Percentiles rank a stretch among this genome's conserved stretches.
These are phyloP conservation scores for Sebastes hubbsi DNA, from an alignment of 2,797 vertebrate species.

Conservation along the genomic window DNA sequence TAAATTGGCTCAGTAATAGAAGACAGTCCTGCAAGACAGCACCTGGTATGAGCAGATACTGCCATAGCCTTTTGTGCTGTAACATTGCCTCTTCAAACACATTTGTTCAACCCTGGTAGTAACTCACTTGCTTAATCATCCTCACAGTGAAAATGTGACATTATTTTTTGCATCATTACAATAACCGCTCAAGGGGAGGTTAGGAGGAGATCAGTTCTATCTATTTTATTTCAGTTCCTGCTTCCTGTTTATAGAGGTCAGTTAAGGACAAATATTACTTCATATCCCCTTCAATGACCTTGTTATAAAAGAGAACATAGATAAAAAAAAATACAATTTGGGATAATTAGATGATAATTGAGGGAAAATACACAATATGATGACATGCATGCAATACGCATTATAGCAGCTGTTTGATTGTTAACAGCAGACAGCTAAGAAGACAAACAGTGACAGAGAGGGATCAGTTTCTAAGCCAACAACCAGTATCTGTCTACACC, in stretches of 20 bases:
- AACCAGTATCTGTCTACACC: neutral
- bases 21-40: neutral
- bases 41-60: neutral
- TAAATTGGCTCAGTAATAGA: neutral
- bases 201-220: neutral
- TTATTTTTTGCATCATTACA: neutral
- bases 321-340: conserved; percentile 44
- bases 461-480: conserved; percentile 41
- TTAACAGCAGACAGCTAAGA: conserved; percentile 34
- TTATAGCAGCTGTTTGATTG: conserved; percentile 64
- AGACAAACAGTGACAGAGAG: conserved; percentile 39
- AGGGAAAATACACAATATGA: conserved; percentile 47
- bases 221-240: neutral
- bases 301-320: conserved; percentile 15
- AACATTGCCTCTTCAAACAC: neutral
- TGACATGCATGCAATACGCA: conserved; percentile 19
- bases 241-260: neutral
- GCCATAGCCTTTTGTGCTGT: neutral
- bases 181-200: neutral
- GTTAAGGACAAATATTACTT: conserved; percentile 2
- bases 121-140: neutral
- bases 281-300: conserved; percentile 8
- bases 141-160: neutral
- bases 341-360: conserved; percentile 50
- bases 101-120: neutral